These are phyloP conservation scores for Battus philenor DNA, from an alignment of 1,140 invertebrate genomes.

Conservation along the genomic window DNA sequence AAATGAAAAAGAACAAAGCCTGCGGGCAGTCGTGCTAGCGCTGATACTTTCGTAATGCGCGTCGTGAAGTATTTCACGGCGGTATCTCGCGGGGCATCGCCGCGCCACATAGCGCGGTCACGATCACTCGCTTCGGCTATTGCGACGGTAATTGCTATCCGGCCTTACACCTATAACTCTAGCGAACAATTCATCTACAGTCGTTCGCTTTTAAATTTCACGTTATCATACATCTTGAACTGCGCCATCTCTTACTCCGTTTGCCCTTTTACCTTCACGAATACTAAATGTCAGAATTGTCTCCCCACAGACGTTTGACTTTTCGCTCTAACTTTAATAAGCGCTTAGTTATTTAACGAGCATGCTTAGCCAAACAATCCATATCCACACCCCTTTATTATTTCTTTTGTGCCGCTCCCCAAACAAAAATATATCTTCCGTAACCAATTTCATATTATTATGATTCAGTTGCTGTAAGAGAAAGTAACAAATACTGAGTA, in stretches of 20 bases:
- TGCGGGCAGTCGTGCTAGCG: slow-evolving; percentile 49
- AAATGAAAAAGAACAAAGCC: slow-evolving; percentile 31
- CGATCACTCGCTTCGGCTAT: slow-evolving; percentile 59
- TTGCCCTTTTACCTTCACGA: slow-evolving; percentile 36
- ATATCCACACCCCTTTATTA: slow-evolving; percentile 36
- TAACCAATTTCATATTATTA: slow-evolving; percentile 21
- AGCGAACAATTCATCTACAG: slow-evolving; percentile 23
- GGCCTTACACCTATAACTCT: slow-evolving; percentile 42
- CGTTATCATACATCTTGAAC: too few relatives aligned
- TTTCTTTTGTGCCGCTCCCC: slow-evolving; percentile 27
- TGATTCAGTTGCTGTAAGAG: slow-evolving; percentile 16
- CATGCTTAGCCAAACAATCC: slow-evolving; percentile 53
- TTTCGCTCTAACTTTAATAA: slow-evolving; percentile 46
- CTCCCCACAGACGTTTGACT: slow-evolving; percentile 39
- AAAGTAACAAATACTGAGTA: slow-evolving; percentile 20
- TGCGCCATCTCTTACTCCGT: slow-evolving; percentile 16
- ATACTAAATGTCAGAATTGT: slow-evolving; percentile 34
- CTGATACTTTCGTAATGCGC: slow-evolving; percentile 37
- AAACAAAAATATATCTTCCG: slow-evolving; percentile 21
- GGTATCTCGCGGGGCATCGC: slow-evolving; percentile 58
- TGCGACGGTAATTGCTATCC: slow-evolving; percentile 58
- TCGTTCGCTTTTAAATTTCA: background rate
- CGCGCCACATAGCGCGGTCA: slow-evolving; percentile 61
- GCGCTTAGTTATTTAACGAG: slow-evolving; percentile 45
- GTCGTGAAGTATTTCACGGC: slow-evolving; percentile 71